phyloP scores from a whole-genome alignment of 2,113 vertebrate species.

The Mesitornis unicolor region DNA sequence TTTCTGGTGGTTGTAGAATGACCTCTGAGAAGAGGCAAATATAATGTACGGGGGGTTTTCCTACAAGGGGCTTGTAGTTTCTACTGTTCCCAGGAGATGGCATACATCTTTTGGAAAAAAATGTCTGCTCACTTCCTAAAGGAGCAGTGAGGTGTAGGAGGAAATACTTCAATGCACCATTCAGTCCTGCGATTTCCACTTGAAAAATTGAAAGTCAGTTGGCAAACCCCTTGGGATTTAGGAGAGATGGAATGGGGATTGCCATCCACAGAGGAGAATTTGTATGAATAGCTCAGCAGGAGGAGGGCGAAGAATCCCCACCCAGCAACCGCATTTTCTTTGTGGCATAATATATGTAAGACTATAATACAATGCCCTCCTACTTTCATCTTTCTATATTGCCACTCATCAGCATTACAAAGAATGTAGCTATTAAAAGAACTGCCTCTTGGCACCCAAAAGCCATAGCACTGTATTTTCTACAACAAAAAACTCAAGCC shows the following conservation, averaged over 20 bases:
- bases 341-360: slow-evolving; percentile 63
- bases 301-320: slow-evolving; percentile 39
- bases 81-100: slow-evolving; percentile 55
- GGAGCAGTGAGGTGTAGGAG: not conserved
- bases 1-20: not conserved
- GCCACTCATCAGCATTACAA: slow-evolving; percentile 66
- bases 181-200: slow-evolving; percentile 10
- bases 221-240: not conserved
- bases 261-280: not conserved
- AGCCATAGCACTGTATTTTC: slow-evolving; percentile 54
- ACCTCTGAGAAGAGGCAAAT: not conserved
- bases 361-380: slow-evolving; percentile 63
- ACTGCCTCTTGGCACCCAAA: slow-evolving; percentile 51
- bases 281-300: slow-evolving; percentile 8
- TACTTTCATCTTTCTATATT: slow-evolving; percentile 69
- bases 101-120: slow-evolving; percentile 48
- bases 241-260: not conserved
- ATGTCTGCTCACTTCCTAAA: not conserved
- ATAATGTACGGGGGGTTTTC: not conserved
- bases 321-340: slow-evolving; percentile 54
- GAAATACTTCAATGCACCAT: not conserved
- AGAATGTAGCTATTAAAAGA: slow-evolving; percentile 62
- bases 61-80: not conserved
- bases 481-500: slow-evolving; percentile 37
- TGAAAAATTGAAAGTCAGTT: slow-evolving; percentile 11